Percentiles rank a stretch among this genome's conserved stretches.
These are phyloP conservation scores for Podarcis siculus DNA, from an alignment of 2,797 vertebrate species.

Conservation along the genomic window DNA sequence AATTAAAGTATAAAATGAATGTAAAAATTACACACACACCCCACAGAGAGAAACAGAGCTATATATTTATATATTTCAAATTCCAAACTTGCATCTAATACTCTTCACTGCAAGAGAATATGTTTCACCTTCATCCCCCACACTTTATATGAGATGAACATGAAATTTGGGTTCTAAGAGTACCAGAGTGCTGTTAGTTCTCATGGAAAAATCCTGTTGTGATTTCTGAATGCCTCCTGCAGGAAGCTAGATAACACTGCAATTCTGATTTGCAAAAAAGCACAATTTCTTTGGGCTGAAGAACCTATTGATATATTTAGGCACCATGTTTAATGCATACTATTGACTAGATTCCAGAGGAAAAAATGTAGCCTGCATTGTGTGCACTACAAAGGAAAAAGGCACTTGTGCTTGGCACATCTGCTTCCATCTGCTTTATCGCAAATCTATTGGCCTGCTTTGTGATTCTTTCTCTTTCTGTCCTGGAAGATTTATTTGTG, in stretches of 20 bases:
- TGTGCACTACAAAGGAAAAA: constrained; percentile 53
- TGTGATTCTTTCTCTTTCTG: constrained; percentile 52
- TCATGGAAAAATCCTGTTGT: neutral
- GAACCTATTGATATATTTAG: neutral
- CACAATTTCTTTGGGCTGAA: neutral
- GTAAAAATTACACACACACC: neutral
- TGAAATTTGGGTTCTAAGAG: neutral
- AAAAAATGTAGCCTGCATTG: constrained; percentile 65
- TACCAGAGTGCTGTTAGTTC: too few species aligned
- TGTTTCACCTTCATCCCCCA: neutral
- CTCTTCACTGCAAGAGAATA: neutral
- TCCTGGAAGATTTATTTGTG: constrained; percentile 66
- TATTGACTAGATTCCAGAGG: constrained; percentile 61
- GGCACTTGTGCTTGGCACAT: constrained; percentile 68
- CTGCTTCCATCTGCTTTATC: constrained; percentile 73
- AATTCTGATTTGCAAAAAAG: neutral
- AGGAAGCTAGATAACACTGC: neutral
- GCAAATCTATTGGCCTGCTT: constrained; percentile 60
- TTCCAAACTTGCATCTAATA: neutral
- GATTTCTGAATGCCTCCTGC: neutral
- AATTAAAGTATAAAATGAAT: neutral
- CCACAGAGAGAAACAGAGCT: too few species aligned
- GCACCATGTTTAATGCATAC: constrained; percentile 70
- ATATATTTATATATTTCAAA: neutral
- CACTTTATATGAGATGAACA: neutral